Percentiles rank a stretch among this genome's conserved stretches.
phyloP scores from a whole-genome alignment of 2,797 vertebrate genomes.

The Pseudochirops cupreus region DNA sequence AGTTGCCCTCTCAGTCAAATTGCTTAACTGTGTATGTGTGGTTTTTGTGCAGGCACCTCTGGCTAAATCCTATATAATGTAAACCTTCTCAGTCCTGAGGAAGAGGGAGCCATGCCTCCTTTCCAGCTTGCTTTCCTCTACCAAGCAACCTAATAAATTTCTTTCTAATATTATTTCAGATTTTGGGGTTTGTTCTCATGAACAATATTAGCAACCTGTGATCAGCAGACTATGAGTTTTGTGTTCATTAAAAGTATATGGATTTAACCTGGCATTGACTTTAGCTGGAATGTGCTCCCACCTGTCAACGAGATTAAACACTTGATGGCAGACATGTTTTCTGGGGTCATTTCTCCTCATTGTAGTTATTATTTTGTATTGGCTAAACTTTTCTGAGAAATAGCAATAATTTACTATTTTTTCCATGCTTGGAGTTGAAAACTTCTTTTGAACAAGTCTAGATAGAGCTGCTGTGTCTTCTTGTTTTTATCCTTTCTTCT shows the following conservation, averaged over 20 bases:
- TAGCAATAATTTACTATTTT: background rate
- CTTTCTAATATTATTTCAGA: background rate
- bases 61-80: background rate
- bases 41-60: background rate
- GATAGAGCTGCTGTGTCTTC: background rate
- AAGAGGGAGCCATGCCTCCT: background rate
- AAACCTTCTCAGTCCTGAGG: background rate
- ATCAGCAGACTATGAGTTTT: background rate
- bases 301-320: background rate
- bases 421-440: background rate
- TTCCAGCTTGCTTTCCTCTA: background rate
- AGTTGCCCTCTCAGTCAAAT: background rate
- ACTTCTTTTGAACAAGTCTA: background rate
- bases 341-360: background rate
- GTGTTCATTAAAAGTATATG: background rate
- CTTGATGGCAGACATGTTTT: background rate
- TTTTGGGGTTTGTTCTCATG: background rate
- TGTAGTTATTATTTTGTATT: background rate
- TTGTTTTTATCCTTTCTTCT: background rate
- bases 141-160: background rate
- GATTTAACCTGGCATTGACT: background rate
- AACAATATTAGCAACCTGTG: background rate
- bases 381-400: background rate
- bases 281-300: background rate
- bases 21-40: background rate